Base-by-base conservation (phyloP, 23 tunicate species). In the Clavelina lepadiformis region DNA sequence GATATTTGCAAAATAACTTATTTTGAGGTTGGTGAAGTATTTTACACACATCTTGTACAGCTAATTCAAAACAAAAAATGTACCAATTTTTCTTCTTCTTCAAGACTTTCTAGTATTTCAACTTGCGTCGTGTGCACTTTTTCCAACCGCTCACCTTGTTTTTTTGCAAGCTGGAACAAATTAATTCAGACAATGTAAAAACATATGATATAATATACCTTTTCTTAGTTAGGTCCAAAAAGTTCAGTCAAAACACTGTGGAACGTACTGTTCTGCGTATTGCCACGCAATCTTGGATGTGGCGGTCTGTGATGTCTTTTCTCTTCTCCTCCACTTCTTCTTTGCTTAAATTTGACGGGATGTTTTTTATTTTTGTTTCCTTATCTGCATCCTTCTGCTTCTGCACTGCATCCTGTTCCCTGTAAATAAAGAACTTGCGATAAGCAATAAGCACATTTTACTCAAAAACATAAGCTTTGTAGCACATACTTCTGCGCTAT, bases 311-410 rank as follows among this genome's bases (percentile, higher is more conserved):
- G 35, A 88, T 79, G 0, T 88, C 88, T 24, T 68, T 55, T 32
- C 71, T 80, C 56, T 54, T 76, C 35, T 35, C 45, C 45, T 67
- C 73, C 7, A 69, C 2, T 38, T 88, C 82, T 25, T 80, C 79
- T 25, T 61, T 61, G n/a, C 38, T 28, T 13, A 80, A 32, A 58
- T 67, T 38, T 4, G 31, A 55, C 7, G 95, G 72, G 5, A 88
- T 46, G 0, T 28, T 54, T 22, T 57, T 54, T 13, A 80, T 53
- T 27, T 55, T 69, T 26, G 49, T 49, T 19, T 80, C 96, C 51
- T 80, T 79, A 53, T 88, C 96, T 0, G 55, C 65, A 31, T 81
- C 75, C 47, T 88, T 88, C 44, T 28, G 36, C 24, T 61, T 75
- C 30, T 68, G 76, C 26, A 88, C 73, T 35, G 35, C 68, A 15